phyloP scores from a whole-genome alignment of 2,113 vertebrate species.

The Thamnaconus septentrionalis region DNA sequence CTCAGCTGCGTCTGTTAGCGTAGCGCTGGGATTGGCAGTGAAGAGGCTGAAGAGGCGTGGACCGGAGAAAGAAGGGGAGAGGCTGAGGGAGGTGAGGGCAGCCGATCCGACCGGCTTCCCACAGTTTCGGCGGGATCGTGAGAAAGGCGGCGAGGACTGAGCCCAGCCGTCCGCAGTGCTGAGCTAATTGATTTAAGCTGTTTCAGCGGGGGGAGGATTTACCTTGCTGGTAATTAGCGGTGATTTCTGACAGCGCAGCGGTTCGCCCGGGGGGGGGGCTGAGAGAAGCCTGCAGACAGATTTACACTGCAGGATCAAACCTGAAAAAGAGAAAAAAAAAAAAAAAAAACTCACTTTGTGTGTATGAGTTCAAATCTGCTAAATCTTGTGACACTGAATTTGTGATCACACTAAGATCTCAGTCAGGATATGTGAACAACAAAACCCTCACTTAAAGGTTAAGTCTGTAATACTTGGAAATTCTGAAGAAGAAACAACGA shows the following conservation, averaged over 20 bases:
- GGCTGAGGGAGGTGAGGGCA: slow-evolving; percentile 21
- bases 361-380: slow-evolving; percentile 5
- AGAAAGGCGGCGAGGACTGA: slow-evolving; percentile 72
- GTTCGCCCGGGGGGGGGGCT: slow-evolving; percentile 18
- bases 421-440: no score
- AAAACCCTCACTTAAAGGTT: no score
- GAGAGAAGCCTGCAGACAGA: slow-evolving; percentile 3
- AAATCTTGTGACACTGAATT: not conserved
- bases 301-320: slow-evolving; percentile 21
- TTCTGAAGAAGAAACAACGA: no score
- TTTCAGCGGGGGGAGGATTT: slow-evolving; percentile 65
- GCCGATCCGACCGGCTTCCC: slow-evolving; percentile 48
- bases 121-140: slow-evolving; percentile 73
- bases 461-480: no score
- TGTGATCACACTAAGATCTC: not conserved
- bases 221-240: slow-evolving; percentile 70
- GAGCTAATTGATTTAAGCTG: slow-evolving; percentile 77
- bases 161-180: slow-evolving; percentile 67
- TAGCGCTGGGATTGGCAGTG: not conserved
- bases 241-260: slow-evolving; percentile 69
- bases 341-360: not conserved
- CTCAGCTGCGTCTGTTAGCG: not conserved
- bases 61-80: not conserved
- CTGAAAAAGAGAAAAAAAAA: not conserved
- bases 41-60: slow-evolving; percentile 5